Evolutionary conservation across 2,888 invertebrate genomes (phyloP).

Genomic region (Drosophila austrosaltans): DNA sequence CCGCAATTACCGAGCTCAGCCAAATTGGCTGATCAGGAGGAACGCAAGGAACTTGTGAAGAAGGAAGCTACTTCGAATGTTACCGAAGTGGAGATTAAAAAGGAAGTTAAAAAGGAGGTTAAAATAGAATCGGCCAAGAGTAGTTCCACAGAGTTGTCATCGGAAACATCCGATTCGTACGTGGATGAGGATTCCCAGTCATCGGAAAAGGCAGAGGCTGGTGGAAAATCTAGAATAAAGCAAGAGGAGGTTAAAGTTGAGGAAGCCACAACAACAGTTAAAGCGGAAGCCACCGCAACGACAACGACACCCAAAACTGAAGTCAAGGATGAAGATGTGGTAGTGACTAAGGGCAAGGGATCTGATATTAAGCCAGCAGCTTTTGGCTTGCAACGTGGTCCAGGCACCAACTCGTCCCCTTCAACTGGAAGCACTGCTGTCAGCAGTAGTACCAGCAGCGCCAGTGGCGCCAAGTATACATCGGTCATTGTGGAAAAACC

Average conservation of each 20-base stretch:
- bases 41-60: constrained; percentile 62
- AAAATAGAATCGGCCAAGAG: constrained; percentile 69
- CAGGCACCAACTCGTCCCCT: constrained; percentile 49
- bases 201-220: constrained; percentile 73
- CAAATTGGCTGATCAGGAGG: constrained; percentile 15
- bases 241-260: constrained; percentile 42
- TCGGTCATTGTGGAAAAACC: constrained; percentile 80
- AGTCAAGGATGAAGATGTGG: constrained; percentile 29
- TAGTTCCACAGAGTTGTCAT: constrained; percentile 81
- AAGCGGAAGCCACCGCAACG: constrained; percentile 8
- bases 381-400: constrained; percentile 57
- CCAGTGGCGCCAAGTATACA: constrained; percentile 56
- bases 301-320: constrained; percentile 48
- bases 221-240: constrained; percentile 34
- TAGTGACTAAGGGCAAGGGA: constrained; percentile 49
- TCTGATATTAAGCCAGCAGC: constrained; percentile 57
- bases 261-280: constrained; percentile 19
- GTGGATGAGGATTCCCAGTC: constrained; percentile 83
- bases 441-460: constrained; percentile 23
- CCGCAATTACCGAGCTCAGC: constrained; percentile 34
- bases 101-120: constrained; percentile 62
- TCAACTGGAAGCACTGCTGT: constrained; percentile 21
- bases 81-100: constrained; percentile 17
- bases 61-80: constrained; percentile 47
- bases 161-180: constrained; percentile 81